Evolutionary conservation across 2,113 vertebrate genomes (phyloP), one percentile per base, ranked within the genome.

Genomic region (Apodemus speciosus): DNA sequence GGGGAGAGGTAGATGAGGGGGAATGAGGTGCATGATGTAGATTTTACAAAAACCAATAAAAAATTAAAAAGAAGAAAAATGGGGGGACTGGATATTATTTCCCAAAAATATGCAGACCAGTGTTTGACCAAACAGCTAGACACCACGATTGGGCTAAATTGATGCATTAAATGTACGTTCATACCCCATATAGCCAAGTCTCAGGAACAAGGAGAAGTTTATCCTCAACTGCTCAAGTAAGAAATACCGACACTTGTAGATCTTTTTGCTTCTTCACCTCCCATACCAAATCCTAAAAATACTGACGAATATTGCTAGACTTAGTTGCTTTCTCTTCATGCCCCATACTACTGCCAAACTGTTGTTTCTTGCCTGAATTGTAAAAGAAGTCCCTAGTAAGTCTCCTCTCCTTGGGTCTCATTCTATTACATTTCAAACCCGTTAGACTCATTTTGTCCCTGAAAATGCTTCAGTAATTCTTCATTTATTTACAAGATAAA

Each of bases 391-490:
- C 46, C 30, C 38, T 53, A 77, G 60, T 4, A 38, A 32, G n/a
- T 62, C 35, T 18, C 23, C 35, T 85, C 62, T 14, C 20, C 38
- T 90, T 10, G 0, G 80, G 38, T 85, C 23, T 64, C 76, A 79
- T 79, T 53, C 49, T n/a, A 13, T n/a, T 79, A 79, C 9, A n/a
- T 53, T 53, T 35, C 49, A 51, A 53, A 53, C 43, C 43, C 32
- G 20, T n/a, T 79, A 79, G 53, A 53, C 75, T 95, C 38, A 85
- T 76, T 85, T 89, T 30, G 62, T 46, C 40, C 20, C 68, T 60
- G 73, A 95, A 92, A 91, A 86, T n/a, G 21, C 51, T 91, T 88
- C 60, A 53, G 23, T 30, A n/a, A 89, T 43, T 83, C 84, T 68
- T 84, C 51, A 43, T 20, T 51, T 86, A 23, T 85, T 92, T 58